Base-by-base conservation (phyloP, 2,797 vertebrate genomes). In the Danio tinwini region DNA sequence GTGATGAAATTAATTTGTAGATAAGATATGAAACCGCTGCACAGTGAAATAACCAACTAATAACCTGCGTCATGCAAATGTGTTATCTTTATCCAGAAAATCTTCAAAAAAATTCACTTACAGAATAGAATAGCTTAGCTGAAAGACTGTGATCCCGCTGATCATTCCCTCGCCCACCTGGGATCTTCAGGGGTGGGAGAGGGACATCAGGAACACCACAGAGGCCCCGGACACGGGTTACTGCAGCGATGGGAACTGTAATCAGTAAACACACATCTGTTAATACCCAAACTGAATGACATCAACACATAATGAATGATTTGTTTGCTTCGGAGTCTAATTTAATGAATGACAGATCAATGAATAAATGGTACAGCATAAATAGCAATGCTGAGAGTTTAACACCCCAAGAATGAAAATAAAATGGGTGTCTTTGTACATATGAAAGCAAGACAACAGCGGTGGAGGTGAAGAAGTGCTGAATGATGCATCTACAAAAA, bases 121-220 rank as follows among this genome's bases (percentile, higher is more conserved):
- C 98, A 83, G 97, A 97, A 90, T 97, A 97, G 92, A 97, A 96
- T 93, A 96, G 93, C 85, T 96, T 96, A 93, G 97, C 96, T 96
- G 97, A 96, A 97, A 97, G 97, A 98, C 94, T 97, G 96, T 94
- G 97, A 99, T 99, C 98, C 98, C 98, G 93, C 92, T 97, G 96
- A 94, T 96, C 96, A 94, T 97, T 95, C 98, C 97, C 98, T 98
- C 98, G 97, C 97, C 98, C 98, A 99, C 98, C 98, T 97, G 97
- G 98, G 98, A 99, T 99, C 97, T 98, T 99, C 95, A 97, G 95
- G 95, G 97, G 97, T 99, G 98, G 98, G 98, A 93, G 98, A 99
- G 98, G 98, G 98, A 93, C 97, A 98, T 99, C 98, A 99, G 98
- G 98, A 99, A 93, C 98, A 98, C 97, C 97, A 99, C 98, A 91